These are phyloP conservation scores for Noctua comes DNA, from an alignment of 2,888 invertebrate genomes.

Conservation along the genomic window DNA sequence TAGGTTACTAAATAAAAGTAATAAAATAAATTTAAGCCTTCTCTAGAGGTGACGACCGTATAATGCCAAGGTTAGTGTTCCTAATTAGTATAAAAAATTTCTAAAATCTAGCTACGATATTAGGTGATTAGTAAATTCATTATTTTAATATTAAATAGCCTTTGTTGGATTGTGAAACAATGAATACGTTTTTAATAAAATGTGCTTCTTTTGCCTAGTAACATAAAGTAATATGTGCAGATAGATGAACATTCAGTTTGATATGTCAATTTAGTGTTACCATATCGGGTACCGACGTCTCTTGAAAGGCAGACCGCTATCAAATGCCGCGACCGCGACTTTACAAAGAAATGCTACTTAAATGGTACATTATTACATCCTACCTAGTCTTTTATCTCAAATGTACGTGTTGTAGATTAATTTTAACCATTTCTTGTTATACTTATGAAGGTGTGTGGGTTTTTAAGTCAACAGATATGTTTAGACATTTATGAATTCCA, in stretches of 20 bases:
- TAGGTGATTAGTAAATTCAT: conserved; percentile 15
- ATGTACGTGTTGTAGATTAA: conserved; percentile 26
- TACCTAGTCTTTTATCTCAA: conserved; percentile 25
- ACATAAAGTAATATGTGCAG: conserved; percentile 3
- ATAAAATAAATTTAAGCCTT: not conserved
- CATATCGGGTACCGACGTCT: conserved; percentile 27
- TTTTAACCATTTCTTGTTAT: conserved; percentile 1
- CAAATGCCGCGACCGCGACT: conserved; percentile 6
- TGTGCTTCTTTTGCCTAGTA: not conserved
- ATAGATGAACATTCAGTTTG: conserved; percentile 5
- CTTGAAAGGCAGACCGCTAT: conserved; percentile 10
- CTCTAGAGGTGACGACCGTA: not conserved
- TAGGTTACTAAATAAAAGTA: not conserved
- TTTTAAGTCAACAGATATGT: not conserved
- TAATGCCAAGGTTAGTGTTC: conserved; percentile 5
- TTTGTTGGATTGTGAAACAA: not conserved
- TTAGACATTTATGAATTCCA: not conserved
- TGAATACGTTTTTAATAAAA: not conserved
- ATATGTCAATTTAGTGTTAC: conserved; percentile 10
- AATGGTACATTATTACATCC: conserved; percentile 1
- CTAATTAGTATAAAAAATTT: not conserved
- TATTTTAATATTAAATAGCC: not conserved
- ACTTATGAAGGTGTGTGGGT: not conserved
- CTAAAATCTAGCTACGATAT: not conserved
- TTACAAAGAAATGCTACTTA: conserved; percentile 12